Conservation (phyloP, 2,888 invertebrate species). For the Tenthredo notha region DNA sequence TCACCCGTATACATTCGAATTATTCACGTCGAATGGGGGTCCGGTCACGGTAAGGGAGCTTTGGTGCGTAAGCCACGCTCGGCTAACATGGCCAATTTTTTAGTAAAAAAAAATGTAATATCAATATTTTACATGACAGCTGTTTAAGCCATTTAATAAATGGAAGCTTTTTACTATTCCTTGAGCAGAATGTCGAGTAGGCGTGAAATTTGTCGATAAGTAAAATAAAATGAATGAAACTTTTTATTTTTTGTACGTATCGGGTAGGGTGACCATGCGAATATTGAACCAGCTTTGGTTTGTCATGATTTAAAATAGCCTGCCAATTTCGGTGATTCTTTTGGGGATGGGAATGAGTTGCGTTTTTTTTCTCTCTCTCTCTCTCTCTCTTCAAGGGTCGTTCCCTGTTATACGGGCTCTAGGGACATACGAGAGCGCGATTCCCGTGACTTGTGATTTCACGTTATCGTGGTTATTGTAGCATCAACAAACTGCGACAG, state of each 20-base stretch:
- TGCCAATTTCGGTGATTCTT: slow-evolving; percentile 4
- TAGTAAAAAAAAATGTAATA: neutral
- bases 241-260: neutral
- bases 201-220: neutral
- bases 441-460: slow-evolving; percentile 43
- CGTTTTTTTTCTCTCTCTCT: neutral
- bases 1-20: slow-evolving; percentile 48
- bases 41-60: slow-evolving; percentile 15
- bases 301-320: slow-evolving; percentile 48
- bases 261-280: slow-evolving; percentile 18
- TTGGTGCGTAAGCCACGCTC: slow-evolving; percentile 22
- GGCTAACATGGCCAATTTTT: neutral
- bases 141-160: neutral
- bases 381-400: slow-evolving; percentile 17
- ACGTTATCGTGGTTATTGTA: slow-evolving; percentile 27
- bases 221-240: neutral
- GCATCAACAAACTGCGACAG: slow-evolving; percentile 25
- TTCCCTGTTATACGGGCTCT: neutral
- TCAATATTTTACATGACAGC: neutral
- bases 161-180: neutral
- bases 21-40: slow-evolving; percentile 33
- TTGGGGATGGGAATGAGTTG: slow-evolving; percentile 18
- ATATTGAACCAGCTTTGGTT: slow-evolving; percentile 18
- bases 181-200: neutral
- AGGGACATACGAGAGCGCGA: slow-evolving; percentile 30